A percentile compares a stretch with the other conserved stretches of the same genome.
These are phyloP conservation scores for Nyctibius bracteatus DNA, from an alignment of 2,113 vertebrate genomes.

Conservation along the genomic window DNA sequence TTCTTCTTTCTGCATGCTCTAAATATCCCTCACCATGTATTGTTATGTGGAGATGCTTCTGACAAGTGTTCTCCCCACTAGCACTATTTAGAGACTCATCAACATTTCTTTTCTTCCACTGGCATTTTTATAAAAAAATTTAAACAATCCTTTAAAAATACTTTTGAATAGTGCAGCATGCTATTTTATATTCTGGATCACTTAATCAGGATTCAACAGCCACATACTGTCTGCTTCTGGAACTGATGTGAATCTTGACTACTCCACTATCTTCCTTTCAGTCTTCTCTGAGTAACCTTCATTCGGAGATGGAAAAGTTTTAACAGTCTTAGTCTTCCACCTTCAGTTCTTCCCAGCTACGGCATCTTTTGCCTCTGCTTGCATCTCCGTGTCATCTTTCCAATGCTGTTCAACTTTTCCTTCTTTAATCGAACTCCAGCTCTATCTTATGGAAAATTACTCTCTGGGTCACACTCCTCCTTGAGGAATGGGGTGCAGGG, in stretches of 20 bases:
- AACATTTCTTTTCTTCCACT: neutral
- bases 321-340: neutral
- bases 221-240: neutral
- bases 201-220: neutral
- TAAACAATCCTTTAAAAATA: neutral
- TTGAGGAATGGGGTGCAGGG: neutral
- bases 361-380: neutral
- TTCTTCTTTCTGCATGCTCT: neutral
- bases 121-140: neutral
- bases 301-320: neutral
- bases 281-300: neutral
- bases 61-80: neutral
- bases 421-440: accelerated
- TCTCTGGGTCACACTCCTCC: neutral
- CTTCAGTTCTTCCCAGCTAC: neutral
- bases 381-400: neutral
- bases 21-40: neutral
- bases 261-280: neutral
- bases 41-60: neutral
- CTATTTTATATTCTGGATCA: neutral
- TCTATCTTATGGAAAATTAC: neutral
- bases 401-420: neutral
- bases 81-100: neutral
- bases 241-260: neutral
- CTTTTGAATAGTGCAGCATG: neutral